phyloP scores from a whole-genome alignment of 2,797 vertebrate genomes.

The Pseudotriccus pelzelni region DNA sequence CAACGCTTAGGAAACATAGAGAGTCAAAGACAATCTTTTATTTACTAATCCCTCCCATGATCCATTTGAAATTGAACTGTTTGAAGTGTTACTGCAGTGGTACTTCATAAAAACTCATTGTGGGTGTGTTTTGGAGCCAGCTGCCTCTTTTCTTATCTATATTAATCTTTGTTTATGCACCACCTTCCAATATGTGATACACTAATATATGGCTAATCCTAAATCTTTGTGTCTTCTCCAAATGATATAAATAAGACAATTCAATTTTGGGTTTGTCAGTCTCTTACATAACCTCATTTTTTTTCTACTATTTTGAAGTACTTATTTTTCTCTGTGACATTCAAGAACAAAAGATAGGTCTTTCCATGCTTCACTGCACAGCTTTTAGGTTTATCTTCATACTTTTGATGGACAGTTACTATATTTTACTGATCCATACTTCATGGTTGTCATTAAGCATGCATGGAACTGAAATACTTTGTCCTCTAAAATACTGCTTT shows the following conservation, averaged over 20 bases:
- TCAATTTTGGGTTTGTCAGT: neutral
- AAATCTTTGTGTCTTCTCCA: neutral
- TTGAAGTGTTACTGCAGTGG: neutral
- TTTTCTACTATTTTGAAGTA: neutral
- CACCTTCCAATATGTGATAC: neutral
- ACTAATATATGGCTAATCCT: neutral
- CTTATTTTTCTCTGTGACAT: neutral
- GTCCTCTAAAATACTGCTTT: neutral
- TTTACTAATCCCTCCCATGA: neutral
- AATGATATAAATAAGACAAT: neutral
- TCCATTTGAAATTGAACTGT: neutral
- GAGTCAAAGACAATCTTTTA: neutral
- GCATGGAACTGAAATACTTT: neutral
- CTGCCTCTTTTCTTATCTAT: neutral
- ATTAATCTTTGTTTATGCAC: neutral
- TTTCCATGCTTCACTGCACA: neutral
- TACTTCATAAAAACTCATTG: neutral
- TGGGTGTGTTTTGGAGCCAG: neutral
- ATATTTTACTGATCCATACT: neutral
- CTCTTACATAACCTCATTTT: neutral
- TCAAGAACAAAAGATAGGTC: neutral
- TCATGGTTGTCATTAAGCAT: neutral
- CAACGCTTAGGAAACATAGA: neutral
- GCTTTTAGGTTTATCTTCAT: neutral
- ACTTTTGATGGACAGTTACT: neutral